Percentiles rank a stretch among this genome's conserved stretches.
phyloP scores from a whole-genome alignment of 1,140 invertebrate genomes.

The Cylas formicarius region DNA sequence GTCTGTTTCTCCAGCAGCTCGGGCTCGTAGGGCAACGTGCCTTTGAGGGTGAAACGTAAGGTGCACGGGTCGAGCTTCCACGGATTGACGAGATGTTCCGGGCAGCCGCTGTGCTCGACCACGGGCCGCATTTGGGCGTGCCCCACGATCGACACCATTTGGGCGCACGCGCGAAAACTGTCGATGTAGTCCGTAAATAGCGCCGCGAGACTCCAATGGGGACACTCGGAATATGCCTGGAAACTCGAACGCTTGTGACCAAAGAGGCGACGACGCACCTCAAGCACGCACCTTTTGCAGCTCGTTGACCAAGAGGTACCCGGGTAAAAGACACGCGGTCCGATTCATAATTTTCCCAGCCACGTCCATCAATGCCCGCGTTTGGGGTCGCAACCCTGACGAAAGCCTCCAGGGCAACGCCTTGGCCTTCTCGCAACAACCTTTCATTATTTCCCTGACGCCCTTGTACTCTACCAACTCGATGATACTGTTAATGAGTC shows the following conservation, averaged over 20 bases:
- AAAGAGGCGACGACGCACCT: background rate
- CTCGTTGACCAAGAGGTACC: conserved; percentile 92
- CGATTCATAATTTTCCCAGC: conserved; percentile 87
- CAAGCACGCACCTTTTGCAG: conserved; percentile 75
- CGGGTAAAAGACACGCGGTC: conserved; percentile 84
- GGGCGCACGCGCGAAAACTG: conserved; percentile 83
- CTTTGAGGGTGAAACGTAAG: conserved; percentile 83
- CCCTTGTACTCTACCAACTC: conserved; percentile 92
- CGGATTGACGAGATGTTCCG: conserved; percentile 79
- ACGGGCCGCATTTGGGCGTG: conserved; percentile 86
- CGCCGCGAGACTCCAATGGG: conserved; percentile 86
- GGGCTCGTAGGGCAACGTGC: conserved; percentile 81
- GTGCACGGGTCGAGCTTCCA: conserved; percentile 84
- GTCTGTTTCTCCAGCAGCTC: conserved; percentile 87
- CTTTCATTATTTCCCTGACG: conserved; percentile 85
- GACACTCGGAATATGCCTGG: conserved; percentile 68
- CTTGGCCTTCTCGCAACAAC: conserved; percentile 80
- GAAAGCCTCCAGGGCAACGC: conserved; percentile 68
- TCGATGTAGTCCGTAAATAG: conserved; percentile 84
- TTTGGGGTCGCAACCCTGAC: conserved; percentile 69
- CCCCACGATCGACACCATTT: conserved; percentile 92
- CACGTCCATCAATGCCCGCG: conserved; percentile 71
- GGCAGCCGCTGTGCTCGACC: conserved; percentile 86
- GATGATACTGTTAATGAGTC: conserved; percentile 77
- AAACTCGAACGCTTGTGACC: background rate